Conservation (phyloP, 1,140 invertebrate species). For the Drosophila dunni region DNA sequence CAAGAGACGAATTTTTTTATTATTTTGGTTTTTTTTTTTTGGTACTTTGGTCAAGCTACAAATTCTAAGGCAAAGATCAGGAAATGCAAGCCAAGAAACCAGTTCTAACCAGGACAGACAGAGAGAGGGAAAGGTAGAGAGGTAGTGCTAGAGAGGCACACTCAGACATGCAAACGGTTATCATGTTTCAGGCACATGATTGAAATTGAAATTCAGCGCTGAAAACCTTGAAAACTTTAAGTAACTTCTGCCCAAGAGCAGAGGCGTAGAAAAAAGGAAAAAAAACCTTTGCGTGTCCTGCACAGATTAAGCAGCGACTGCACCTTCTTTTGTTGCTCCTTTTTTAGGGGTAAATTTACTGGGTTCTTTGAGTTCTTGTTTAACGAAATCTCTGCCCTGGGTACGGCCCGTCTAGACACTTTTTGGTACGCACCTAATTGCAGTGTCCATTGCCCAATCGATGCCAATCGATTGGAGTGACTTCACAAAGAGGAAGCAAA, state of each 20-base stretch:
- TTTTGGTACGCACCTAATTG: conserved; percentile 65
- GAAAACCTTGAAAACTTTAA: conserved; percentile 52
- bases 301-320: conserved; percentile 60
- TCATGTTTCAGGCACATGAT: conserved; percentile 81
- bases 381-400: conserved; percentile 11
- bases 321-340: conserved; percentile 4
- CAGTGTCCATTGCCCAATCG: conserved; percentile 68
- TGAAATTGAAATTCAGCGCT: conserved; percentile 65
- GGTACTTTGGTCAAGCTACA: conserved; percentile 52
- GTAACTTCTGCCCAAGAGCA: conserved; percentile 5
- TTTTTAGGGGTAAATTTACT: neutral
- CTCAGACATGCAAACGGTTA: conserved; percentile 52
- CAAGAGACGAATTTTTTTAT: conserved; percentile 1
- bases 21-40: conserved; percentile 11
- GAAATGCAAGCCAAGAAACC: conserved; percentile 73
- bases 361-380: conserved; percentile 3
- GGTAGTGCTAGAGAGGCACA: conserved; percentile 2
- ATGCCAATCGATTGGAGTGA: conserved; percentile 45
- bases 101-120: conserved; percentile 40
- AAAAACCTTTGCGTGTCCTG: conserved; percentile 71
- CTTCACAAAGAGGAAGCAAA: neutral
- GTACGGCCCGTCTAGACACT: conserved; percentile 64
- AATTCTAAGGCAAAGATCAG: conserved; percentile 77
- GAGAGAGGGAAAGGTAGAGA: conserved; percentile 4
- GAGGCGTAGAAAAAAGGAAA: neutral